Evolutionary conservation across 2,888 invertebrate species (phyloP), one percentile per base, ranked within the genome.

Genomic region (Horisme vitalbata): DNA sequence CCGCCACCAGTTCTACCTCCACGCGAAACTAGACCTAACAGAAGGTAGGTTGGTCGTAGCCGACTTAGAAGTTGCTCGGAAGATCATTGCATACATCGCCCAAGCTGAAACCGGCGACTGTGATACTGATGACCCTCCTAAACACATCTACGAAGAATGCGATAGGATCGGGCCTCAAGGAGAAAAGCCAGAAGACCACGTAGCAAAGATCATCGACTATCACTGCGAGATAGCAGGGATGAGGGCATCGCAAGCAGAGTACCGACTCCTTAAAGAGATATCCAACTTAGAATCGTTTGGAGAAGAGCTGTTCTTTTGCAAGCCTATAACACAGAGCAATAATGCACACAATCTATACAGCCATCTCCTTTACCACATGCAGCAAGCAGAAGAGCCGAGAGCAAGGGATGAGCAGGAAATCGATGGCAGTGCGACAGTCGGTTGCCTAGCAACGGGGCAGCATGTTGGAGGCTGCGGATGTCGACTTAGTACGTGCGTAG

Each of bases 1-100:
- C 12, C 93, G 95, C 91, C 95, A 96, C 78, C 93, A 95, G 75
- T 97, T 97, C 82, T 97, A 95, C 75, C 92, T 96, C 57, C 95
- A 97, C 79, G 95, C 96, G 1, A 93, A 94, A 66, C 90, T 94
- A 27, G 96, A 96, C 74, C 83, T 95, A 56, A 85, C 93, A 33
- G 95, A 95, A 70, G 94, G 94, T 10, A 92, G 94, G 47, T 89
- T 96, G 9, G 92, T 93, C 43, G 93, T 94, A 5, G 90, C 92
- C 10, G 94, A 94, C 65, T 92, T 93, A 86, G 91, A 92, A 61
- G 92, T 93, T 15, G 93, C 94, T 3, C 92, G 94, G 30, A 91
- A 93, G 63, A 88, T 96, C 55, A 92, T 94, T 28, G 96, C 96
- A 8, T 90, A 95, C 55, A 92, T 96, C 55, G 95, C 95, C 4